Conservation (phyloP, 2,797 vertebrate species). For the Decapterus maruadsi region DNA sequence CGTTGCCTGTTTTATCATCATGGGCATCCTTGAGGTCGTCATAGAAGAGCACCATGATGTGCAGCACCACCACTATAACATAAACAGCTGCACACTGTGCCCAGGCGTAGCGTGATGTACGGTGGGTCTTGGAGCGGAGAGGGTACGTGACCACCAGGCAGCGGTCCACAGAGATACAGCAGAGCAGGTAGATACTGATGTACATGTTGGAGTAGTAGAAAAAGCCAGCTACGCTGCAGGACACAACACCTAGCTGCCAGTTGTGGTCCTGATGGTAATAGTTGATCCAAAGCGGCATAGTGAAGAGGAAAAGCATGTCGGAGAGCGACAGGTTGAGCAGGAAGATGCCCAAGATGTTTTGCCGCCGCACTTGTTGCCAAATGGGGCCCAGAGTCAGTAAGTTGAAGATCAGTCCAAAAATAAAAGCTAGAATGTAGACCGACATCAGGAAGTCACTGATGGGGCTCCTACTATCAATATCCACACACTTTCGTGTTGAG, state of each 20-base stretch:
- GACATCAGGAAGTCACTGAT: slow-evolving; percentile 79
- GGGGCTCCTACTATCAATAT: slow-evolving; percentile 8
- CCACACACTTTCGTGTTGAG: slow-evolving; percentile 52
- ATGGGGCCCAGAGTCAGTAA: slow-evolving; percentile 84
- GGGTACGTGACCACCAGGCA: slow-evolving; percentile 84
- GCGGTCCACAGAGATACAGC: slow-evolving; percentile 89
- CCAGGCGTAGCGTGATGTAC: slow-evolving; percentile 77
- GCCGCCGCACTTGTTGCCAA: slow-evolving; percentile 75
- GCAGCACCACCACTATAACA: slow-evolving; percentile 58
- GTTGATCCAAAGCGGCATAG: slow-evolving; percentile 88
- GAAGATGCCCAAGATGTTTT: slow-evolving; percentile 85
- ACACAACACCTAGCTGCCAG: slow-evolving; percentile 67
- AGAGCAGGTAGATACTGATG: slow-evolving; percentile 86
- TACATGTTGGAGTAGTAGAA: slow-evolving; percentile 90
- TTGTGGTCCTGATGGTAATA: slow-evolving; percentile 81
- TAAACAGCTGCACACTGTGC: slow-evolving; percentile 70
- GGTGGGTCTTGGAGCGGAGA: slow-evolving; percentile 71
- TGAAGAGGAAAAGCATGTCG: slow-evolving; percentile 84
- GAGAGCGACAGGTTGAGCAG: slow-evolving; percentile 84
- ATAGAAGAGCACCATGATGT: slow-evolving; percentile 70
- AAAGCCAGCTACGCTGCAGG: slow-evolving; percentile 85
- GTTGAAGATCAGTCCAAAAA: slow-evolving; percentile 83
- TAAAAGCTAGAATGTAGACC: slow-evolving; percentile 83
- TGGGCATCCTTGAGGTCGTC: slow-evolving; percentile 71
- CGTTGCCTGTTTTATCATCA: slow-evolving; percentile 28